These are phyloP conservation scores for Allolobophora icterica DNA, from an alignment of 2,888 invertebrate species.

Conservation along the genomic window DNA sequence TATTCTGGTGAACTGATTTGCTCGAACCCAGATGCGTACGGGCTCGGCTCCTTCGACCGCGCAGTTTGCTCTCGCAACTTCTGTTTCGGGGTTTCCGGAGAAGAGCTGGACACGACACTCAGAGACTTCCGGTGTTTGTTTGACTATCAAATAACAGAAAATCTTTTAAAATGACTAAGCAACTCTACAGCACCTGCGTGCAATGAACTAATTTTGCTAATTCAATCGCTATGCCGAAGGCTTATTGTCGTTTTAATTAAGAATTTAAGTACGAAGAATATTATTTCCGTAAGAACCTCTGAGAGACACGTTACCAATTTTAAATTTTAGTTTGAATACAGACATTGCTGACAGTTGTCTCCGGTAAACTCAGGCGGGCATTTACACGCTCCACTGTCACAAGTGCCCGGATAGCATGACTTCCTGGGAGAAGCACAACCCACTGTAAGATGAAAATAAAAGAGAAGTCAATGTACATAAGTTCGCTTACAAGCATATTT, in stretches of 20 bases:
- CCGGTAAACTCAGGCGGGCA: neutral
- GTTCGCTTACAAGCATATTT: no score
- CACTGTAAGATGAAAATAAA: neutral
- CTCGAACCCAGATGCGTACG: neutral
- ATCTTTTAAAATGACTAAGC: no score
- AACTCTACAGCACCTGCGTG: no score
- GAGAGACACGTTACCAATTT: no score
- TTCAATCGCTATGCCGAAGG: no score
- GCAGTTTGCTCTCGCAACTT: neutral
- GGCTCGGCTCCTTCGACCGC: neutral
- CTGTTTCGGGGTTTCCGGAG: neutral
- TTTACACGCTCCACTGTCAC: neutral
- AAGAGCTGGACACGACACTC: neutral
- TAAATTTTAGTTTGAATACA: neutral
- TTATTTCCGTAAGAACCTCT: no score
- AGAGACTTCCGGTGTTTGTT: neutral
- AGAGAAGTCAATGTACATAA: no score
- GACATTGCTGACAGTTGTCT: neutral
- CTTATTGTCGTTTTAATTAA: no score
- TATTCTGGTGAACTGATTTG: neutral
- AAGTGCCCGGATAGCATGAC: conserved; percentile 12
- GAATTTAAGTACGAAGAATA: no score
- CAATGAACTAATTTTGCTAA: no score
- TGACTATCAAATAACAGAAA: no score
- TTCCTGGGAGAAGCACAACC: neutral